These are phyloP conservation scores for Porites evermanni DNA, from an alignment of 92 coral and sea anemone species.

Conservation along the genomic window DNA sequence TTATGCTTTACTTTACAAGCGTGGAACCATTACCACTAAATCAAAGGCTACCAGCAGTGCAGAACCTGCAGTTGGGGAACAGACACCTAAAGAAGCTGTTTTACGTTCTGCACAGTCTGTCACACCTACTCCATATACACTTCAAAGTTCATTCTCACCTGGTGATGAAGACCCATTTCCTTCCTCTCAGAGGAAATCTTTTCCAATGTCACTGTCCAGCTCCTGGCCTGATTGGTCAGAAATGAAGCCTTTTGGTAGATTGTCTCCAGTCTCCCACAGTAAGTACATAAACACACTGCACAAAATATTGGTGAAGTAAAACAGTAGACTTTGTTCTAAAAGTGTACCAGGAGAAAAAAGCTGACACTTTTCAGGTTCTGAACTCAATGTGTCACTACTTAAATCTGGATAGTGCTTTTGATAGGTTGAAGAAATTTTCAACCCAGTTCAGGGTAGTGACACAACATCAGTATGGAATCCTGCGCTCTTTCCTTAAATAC, in stretches of 20 bases:
- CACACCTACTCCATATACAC: constrained; percentile 76
- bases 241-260: constrained; percentile 79
- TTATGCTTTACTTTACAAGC: constrained; percentile 84
- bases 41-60: constrained; percentile 85
- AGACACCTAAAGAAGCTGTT: constrained; percentile 68
- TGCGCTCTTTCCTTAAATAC: too few relatives aligned
- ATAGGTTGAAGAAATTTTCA: too few relatives aligned
- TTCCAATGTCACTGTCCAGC: constrained; percentile 73
- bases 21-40: constrained; percentile 81
- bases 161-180: constrained; percentile 73
- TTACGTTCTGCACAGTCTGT: constrained; percentile 79
- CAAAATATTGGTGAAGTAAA: too few relatives aligned
- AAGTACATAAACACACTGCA: constrained; percentile 18
- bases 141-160: constrained; percentile 59
- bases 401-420: too few relatives aligned
- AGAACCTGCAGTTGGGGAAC: constrained; percentile 78
- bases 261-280: constrained; percentile 90
- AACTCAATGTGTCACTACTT: too few relatives aligned
- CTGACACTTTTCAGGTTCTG: too few relatives aligned
- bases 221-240: constrained; percentile 97
- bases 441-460: too few relatives aligned
- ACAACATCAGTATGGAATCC: too few relatives aligned
- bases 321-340: too few relatives aligned
- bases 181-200: constrained; percentile 63
- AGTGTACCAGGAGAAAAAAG: too few relatives aligned